Base-by-base conservation (phyloP, 2,113 vertebrate genomes). In the Grammomys surdaster region DNA sequence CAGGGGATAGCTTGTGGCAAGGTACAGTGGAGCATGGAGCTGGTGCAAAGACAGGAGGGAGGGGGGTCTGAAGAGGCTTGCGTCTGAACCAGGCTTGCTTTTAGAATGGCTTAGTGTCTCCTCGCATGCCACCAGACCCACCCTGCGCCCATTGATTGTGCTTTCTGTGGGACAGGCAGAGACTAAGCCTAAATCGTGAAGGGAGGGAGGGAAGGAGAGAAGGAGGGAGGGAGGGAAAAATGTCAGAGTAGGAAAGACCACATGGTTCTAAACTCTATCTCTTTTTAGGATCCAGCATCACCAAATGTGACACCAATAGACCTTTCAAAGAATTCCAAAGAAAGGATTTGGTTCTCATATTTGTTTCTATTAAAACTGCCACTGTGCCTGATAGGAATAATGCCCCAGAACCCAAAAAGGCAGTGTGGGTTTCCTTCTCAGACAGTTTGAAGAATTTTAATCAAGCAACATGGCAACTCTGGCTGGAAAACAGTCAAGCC, bases 81-180 rank as follows among this genome's bases (percentile, higher is more conserved):
- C 70, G 36, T 40, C 70, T 20, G 16, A 72, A 69, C 6, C 17
- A 75, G 26, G 6, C 65, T 43, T 89, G 43, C 19, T 24, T 48
- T 1, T 31, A 65, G 9, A 56, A 28, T 9, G 43, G 4, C 26
- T 40, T 31, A 3, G 51, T 1, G 9, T 12, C 3, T 48, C 46
- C 51, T 16, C 26, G 75, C 28, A 5, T 0, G 5, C 36, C 54
- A 0, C 43, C n/a, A 5, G 11, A 40, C 40, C n/a, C 1, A 0
- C 54, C 13, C 5, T 6, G 5, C 5, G 1, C 43, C 48, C 19
- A 3, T 33, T 31, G 11, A n/a, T 22, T 24, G 4, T 9, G 8
- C 36, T 65, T 56, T 73, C 51, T 69, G 0, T 75, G 36, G 86
- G 84, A n/a, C 36, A 73, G 51, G 31, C 76, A 73, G 80, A 81